Evolutionary conservation across 1,140 invertebrate species (phyloP), one percentile per base, ranked within the genome.

Genomic region (Brachionus rubens): DNA sequence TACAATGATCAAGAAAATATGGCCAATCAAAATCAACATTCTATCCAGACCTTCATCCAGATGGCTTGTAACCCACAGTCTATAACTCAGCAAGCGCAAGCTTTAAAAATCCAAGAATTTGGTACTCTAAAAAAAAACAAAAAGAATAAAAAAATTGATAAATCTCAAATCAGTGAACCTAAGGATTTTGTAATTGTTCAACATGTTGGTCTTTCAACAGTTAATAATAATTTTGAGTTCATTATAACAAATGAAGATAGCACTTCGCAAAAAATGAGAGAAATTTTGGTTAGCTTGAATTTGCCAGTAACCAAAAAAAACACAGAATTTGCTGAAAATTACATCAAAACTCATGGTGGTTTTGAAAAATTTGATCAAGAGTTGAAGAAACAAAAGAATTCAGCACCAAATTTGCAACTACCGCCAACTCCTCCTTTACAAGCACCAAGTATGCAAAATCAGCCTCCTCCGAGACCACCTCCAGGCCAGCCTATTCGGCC

Each of bases 91-190:
- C 59, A 65, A 65, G 14, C 43, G 19, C 2, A 26, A 2, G 12
- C 26, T n/a, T n/a, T n/a, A n/a, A n/a, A n/a, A 5, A 24, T 19
- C 0, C 19, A 65, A 41, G 19, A 12, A 43, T 43, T 26, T 36
- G 41, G n/a, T 21, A 65, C 59, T 21, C 4, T 65, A 43, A 65
- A 65, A 26, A 36, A 24, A 0, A 72, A 72, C n/a, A n/a, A n/a
- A 24, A 72, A 72, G 24, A 72, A 72, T 14, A 72, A 72, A 72
- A 72, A 72, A 72, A 54, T 72, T n/a, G 68, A 48, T 24, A 72
- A 72, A 41, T 50, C 68, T 19, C 68, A 72, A 72, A 72, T 72
- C 19, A 72, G 68, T 7, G 47, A 30, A 28, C 68, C 68, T 16
- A 72, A 24, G 19, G 68, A 46, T 26, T 72, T 72, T 26, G 7